phyloP scores from a whole-genome alignment of 2,113 vertebrate species.

The Gasterosteus nipponicus region DNA sequence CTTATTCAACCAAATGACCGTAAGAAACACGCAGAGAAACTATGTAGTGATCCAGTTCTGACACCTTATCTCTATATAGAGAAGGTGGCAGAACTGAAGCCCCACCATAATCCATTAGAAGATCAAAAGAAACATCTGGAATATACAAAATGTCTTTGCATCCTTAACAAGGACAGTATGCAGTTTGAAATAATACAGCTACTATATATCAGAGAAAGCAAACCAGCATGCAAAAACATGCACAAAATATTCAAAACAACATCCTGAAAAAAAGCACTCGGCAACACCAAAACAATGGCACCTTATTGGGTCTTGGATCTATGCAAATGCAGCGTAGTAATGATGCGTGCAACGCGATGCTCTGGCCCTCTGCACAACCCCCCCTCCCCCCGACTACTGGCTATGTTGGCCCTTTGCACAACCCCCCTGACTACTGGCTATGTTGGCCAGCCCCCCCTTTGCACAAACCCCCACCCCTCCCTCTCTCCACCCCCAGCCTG shows the following conservation, averaged over 20 bases:
- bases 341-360: background rate
- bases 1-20: background rate
- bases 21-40: background rate
- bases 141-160: constrained; percentile 45
- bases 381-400: too few relatives aligned
- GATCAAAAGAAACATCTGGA: background rate
- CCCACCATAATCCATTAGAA: background rate
- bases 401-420: too few relatives aligned
- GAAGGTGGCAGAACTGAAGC: background rate
- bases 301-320: background rate
- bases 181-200: background rate
- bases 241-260: constrained; percentile 29
- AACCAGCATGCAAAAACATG: constrained; percentile 51
- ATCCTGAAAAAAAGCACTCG: background rate
- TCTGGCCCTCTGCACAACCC: too few relatives aligned
- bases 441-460: too few relatives aligned
- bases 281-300: background rate
- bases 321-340: constrained; percentile 11
- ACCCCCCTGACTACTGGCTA: too few relatives aligned
- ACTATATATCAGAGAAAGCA: background rate
- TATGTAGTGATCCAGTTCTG: background rate
- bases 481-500: too few relatives aligned
- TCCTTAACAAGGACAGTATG: constrained; percentile 14
- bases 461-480: too few relatives aligned
- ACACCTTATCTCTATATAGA: constrained; percentile 7